A percentile compares a stretch with the other conserved stretches of the same genome.
Conservation (phyloP, 1,140 invertebrate genomes). For the Heliothis virescens region DNA sequence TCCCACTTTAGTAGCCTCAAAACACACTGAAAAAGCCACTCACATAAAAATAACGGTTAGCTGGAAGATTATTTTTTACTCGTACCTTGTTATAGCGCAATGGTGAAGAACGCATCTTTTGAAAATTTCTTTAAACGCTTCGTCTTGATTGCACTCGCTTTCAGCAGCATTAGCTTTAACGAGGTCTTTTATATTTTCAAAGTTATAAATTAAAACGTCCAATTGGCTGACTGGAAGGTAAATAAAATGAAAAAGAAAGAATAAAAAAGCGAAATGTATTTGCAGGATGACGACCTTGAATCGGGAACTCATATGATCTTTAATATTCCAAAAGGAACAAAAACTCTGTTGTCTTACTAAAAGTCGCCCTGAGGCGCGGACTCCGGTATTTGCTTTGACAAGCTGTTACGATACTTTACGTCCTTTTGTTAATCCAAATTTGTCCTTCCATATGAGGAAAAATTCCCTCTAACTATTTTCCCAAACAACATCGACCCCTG, state of each 20-base stretch:
- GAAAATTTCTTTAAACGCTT: constrained; percentile 60
- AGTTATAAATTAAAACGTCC: constrained; percentile 66
- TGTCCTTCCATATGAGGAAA: not conserved
- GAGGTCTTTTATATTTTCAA: constrained; percentile 64
- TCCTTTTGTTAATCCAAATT: constrained; percentile 1
- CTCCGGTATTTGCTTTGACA: not conserved
- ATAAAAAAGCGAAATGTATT: not conserved
- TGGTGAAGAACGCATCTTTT: constrained; percentile 61
- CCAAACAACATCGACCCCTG: not conserved
- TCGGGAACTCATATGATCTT: not conserved
- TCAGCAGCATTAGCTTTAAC: constrained; percentile 53
- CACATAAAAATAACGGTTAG: not conserved
- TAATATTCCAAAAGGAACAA: constrained; percentile 15
- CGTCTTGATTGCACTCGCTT: constrained; percentile 56
- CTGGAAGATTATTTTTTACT: constrained; percentile 16
- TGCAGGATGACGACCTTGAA: constrained; percentile 6
- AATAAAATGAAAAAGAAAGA: constrained; percentile 40
- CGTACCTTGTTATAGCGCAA: constrained; percentile 60
- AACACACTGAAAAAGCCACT: not conserved
- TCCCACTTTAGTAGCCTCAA: too few species aligned
- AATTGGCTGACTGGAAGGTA: constrained; percentile 65
- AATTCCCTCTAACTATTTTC: not conserved
- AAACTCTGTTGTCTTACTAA: constrained; percentile 28
- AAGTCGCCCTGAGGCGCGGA: not conserved
- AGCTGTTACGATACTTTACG: not conserved